Conservation (phyloP, 2,797 vertebrate species). For the Furcifer pardalis region DNA sequence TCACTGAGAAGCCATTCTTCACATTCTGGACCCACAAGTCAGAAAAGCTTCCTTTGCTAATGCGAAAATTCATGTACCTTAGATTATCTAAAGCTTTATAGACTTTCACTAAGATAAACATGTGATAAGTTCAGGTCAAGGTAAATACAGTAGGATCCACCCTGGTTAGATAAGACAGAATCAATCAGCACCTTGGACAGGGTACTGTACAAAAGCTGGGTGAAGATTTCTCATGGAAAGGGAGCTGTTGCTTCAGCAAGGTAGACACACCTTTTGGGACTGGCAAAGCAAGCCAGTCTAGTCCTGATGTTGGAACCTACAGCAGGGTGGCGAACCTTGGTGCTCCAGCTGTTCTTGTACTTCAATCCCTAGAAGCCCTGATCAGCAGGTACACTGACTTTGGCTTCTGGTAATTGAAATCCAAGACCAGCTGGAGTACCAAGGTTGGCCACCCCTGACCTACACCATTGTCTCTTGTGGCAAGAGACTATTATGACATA, state of each 20-base stretch:
- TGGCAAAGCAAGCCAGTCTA: background rate
- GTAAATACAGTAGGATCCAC: background rate
- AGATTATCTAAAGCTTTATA: background rate
- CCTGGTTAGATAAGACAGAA: background rate
- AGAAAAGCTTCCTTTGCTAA: no score
- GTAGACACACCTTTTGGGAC: background rate
- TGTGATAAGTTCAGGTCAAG: background rate
- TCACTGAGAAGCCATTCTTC: no score
- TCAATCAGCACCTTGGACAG: conserved; percentile 6
- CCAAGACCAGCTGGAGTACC: no score
- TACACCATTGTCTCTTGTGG: background rate
- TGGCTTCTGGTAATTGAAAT: no score
- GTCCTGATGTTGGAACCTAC: no score
- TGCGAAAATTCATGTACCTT: background rate
- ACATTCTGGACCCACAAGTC: no score
- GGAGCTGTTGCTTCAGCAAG: background rate
- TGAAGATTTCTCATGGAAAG: background rate
- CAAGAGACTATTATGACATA: background rate
- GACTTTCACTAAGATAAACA: background rate
- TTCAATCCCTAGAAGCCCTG: no score
- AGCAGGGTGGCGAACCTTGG: no score
- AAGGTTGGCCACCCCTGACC: no score
- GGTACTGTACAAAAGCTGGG: background rate
- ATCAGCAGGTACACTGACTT: no score
- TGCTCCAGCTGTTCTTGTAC: no score